Conservation (phyloP, 2,888 invertebrate species). For the Synergus umbraculus region DNA sequence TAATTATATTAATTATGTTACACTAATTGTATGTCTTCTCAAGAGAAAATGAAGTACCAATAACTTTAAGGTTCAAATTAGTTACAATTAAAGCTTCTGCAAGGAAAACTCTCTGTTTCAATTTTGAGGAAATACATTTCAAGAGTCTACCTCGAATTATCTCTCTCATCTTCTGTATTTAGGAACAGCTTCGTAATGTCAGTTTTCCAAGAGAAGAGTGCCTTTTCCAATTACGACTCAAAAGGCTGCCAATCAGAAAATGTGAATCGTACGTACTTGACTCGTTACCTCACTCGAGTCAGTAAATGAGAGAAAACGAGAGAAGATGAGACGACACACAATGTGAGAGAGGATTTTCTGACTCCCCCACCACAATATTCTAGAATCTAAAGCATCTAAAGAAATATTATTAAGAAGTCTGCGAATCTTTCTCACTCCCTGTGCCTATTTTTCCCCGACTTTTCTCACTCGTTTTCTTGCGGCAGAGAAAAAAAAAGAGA, state of each 20-base stretch:
- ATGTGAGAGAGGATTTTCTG: not conserved
- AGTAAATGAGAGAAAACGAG: conserved; percentile 5
- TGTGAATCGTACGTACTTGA: conserved; percentile 49
- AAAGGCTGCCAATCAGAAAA: conserved; percentile 61
- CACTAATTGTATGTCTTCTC: not conserved
- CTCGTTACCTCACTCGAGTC: conserved; percentile 16
- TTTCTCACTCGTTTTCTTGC: not conserved
- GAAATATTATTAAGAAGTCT: not conserved
- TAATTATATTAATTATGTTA: too few relatives aligned
- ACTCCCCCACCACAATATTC: not conserved
- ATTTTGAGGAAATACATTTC: conserved; percentile 8
- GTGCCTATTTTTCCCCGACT: not conserved
- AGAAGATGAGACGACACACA: not conserved
- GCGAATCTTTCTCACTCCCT: not conserved
- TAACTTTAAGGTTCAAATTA: not conserved
- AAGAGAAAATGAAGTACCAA: not conserved
- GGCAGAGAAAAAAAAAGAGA: conserved; percentile 5
- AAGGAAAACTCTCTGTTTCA: not conserved
- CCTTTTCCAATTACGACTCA: conserved; percentile 59
- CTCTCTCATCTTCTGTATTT: not conserved
- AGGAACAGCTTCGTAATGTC: conserved; percentile 6
- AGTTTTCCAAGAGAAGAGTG: conserved; percentile 18
- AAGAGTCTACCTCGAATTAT: not conserved
- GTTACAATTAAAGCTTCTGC: not conserved
- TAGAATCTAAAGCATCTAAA: not conserved